These are phyloP conservation scores for Sebastes oblongus DNA, from an alignment of 2,797 vertebrate species.

Conservation along the genomic window DNA sequence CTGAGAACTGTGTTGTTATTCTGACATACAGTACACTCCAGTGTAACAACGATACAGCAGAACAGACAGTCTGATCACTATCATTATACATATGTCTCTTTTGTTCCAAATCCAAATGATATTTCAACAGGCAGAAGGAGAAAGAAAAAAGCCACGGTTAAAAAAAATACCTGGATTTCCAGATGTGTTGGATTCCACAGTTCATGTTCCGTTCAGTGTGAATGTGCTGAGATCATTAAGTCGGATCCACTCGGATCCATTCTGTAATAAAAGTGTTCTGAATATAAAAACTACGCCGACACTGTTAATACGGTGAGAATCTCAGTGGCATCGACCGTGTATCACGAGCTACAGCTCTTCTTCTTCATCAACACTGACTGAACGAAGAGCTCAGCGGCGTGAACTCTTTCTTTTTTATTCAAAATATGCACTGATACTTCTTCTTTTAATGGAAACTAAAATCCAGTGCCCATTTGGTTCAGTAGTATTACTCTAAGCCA, in stretches of 20 bases:
- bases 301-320: background rate
- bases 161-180: background rate
- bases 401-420: too few relatives aligned
- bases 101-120: background rate
- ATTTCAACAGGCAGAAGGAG: background rate
- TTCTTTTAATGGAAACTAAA: background rate
- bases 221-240: background rate
- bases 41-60: conserved; percentile 61
- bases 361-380: background rate
- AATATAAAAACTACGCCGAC: background rate
- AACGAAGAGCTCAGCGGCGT: background rate
- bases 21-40: conserved; percentile 29
- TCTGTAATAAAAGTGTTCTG: background rate
- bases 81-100: background rate
- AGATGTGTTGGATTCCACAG: background rate
- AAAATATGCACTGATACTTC: background rate
- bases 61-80: background rate
- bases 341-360: background rate
- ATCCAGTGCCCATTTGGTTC: background rate
- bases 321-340: background rate
- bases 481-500: background rate
- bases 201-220: background rate
- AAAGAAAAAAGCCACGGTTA: background rate
- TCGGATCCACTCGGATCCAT: background rate
- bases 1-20: background rate